Evolutionary conservation across 2,888 invertebrate genomes (phyloP).

Genomic region (Tribolium freemani): DNA sequence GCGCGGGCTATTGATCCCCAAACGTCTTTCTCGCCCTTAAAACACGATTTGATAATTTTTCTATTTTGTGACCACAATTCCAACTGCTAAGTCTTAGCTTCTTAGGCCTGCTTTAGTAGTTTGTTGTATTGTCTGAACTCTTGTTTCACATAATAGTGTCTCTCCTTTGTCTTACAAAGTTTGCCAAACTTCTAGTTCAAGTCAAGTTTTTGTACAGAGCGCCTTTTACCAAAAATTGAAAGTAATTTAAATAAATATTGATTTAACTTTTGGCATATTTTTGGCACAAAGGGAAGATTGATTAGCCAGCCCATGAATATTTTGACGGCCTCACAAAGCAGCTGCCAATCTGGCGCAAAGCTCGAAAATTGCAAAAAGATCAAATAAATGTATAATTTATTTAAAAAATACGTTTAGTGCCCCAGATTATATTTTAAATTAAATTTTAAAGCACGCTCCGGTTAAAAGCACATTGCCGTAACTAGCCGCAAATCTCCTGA

Average conservation of each 20-base stretch:
- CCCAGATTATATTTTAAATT: too few species aligned
- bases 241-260: neutral
- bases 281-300: neutral
- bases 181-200: neutral
- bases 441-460: too few species aligned
- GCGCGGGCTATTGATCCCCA: slow-evolving; percentile 38
- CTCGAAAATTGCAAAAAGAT: neutral
- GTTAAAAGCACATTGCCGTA: too few species aligned
- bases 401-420: neutral
- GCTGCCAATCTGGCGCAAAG: neutral
- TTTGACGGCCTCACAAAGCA: neutral
- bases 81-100: neutral
- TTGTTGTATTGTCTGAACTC: neutral
- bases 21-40: slow-evolving; percentile 14
- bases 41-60: neutral
- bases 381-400: neutral
- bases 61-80: neutral
- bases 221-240: neutral
- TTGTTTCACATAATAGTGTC: neutral
- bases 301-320: neutral
- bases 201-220: neutral
- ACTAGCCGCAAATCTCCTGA: too few species aligned
- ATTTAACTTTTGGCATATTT: neutral
- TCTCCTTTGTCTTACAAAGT: neutral
- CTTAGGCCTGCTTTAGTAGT: neutral